phyloP scores from a whole-genome alignment of 2,888 invertebrate species.

The Noctuana brunneofusca region DNA sequence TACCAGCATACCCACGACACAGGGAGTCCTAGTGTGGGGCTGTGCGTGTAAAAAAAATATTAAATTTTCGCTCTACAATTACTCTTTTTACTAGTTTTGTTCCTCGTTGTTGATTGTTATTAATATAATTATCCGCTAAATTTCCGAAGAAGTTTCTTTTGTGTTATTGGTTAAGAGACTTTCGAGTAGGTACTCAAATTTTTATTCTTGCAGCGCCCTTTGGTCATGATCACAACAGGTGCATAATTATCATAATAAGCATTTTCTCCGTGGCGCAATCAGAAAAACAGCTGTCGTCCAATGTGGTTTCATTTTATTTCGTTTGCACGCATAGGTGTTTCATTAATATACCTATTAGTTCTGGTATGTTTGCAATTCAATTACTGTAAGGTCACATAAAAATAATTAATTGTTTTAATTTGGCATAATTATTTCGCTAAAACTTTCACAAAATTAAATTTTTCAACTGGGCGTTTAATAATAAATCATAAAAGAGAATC shows the following conservation, averaged over 20 bases:
- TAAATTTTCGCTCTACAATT: no score
- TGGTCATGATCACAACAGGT: conserved; percentile 9
- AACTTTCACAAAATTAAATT: not conserved
- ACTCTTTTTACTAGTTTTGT: no score
- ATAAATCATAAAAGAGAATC: not conserved
- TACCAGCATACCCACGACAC: no score
- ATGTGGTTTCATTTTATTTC: conserved; percentile 6
- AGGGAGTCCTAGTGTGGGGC: no score
- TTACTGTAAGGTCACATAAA: no score
- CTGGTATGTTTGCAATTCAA: conserved; percentile 2
- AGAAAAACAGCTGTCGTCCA: conserved; percentile 19
- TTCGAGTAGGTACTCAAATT: no score
- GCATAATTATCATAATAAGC: conserved; percentile 25
- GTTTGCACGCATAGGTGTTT: not conserved
- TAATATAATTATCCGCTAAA: no score
- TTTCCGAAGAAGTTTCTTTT: no score
- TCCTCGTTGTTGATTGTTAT: no score
- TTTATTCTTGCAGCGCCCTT: not conserved
- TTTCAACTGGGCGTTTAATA: not conserved
- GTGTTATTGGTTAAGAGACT: no score
- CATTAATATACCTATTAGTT: not conserved
- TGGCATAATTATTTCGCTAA: not conserved
- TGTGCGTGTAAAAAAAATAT: no score
- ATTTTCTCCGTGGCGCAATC: conserved; percentile 13
- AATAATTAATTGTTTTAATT: no score